These are phyloP conservation scores for Spea hammondii DNA, from an alignment of 2,797 vertebrate genomes.

Conservation along the genomic window DNA sequence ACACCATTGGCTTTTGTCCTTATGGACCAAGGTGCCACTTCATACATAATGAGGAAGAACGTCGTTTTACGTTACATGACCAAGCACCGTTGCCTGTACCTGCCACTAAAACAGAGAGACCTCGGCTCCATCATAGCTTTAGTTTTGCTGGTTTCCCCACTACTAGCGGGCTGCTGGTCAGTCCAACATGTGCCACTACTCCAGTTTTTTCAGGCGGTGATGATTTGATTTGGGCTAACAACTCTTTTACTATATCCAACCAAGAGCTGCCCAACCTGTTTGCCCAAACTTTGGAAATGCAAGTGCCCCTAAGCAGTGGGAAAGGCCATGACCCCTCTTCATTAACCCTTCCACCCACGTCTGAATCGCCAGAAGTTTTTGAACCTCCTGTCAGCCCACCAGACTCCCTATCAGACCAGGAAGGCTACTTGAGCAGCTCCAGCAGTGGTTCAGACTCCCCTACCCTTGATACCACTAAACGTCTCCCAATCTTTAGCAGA, in stretches of 20 bases:
- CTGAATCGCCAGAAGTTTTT: conserved; percentile 88
- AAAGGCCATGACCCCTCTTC: conserved; percentile 74
- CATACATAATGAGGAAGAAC: conserved; percentile 90
- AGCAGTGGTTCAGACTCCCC: conserved; percentile 94
- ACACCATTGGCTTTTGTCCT: conserved; percentile 93
- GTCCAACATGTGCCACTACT: conserved; percentile 92
- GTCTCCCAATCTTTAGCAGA: conserved; percentile 98
- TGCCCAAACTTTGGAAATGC: conserved; percentile 81
- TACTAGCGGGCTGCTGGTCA: conserved; percentile 86
- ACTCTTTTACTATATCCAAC: conserved; percentile 97
- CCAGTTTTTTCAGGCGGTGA: conserved; percentile 91
- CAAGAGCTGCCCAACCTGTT: conserved; percentile 96
- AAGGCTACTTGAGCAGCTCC: conserved; percentile 97
- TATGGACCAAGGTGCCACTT: conserved; percentile 91
- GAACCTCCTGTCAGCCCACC: conserved; percentile 90
- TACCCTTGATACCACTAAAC: conserved; percentile 88
- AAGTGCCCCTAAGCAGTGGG: conserved; percentile 67
- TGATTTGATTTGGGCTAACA: conserved; percentile 87
- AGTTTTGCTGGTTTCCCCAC: conserved; percentile 90
- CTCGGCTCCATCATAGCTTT: conserved; percentile 95
- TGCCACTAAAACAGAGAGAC: conserved; percentile 77
- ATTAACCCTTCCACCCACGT: conserved; percentile 90
- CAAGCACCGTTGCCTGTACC: conserved; percentile 68
- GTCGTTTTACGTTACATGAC: conserved; percentile 77
- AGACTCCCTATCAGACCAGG: conserved; percentile 96